Evolutionary conservation across 2,888 invertebrate genomes (phyloP), one percentile per base, ranked within the genome.

Genomic region (Stramonita haemastoma): DNA sequence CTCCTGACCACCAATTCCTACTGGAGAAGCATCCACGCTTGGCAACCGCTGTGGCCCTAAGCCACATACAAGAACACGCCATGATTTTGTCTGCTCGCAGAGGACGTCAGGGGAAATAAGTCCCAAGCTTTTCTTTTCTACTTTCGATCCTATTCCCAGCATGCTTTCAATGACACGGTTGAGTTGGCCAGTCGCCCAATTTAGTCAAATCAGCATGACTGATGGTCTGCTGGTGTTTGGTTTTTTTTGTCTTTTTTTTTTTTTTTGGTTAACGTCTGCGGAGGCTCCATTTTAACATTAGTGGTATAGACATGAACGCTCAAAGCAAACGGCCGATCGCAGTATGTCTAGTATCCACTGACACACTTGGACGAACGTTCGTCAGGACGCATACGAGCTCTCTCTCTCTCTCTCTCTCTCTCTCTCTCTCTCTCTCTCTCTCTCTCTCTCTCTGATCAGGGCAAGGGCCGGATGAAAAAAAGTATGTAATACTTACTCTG

Each of bases 71-170:
- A 5, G 34, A 17, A 57, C 81, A 81, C 87, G 87, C 87, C 87
- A 87, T 87, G 19, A 22, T 73, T 46, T 32, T 79, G 32, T 36
- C 32, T 79, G 81, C 8, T 83, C 36, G 46, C 29, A 66, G 60
- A 87, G 87, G 87, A 87, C 87, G 46, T 73, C 46, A 89, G 36
- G 85, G 88, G 85, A 85, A 32, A n/a, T 81, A 70, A 87, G 6
- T 73, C 70, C 36, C 36, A 83, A 8, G 79, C 11, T 11, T 66
- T 66, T 83, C 26, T 4, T 22, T 32, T 57, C 60, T 57, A 83
- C 22, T 81, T 83, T 88, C 66, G 60, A 57, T 81, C 32, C 34
- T 46, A 36, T 34, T 36, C 32, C 36, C 46, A 46, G 46, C 46
- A 46, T 46, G 46, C 60, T 29, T 77, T 81, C 77, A 29, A 86